Base-by-base conservation (phyloP, 1,140 invertebrate species). In the Paraescarpia echinospica region DNA sequence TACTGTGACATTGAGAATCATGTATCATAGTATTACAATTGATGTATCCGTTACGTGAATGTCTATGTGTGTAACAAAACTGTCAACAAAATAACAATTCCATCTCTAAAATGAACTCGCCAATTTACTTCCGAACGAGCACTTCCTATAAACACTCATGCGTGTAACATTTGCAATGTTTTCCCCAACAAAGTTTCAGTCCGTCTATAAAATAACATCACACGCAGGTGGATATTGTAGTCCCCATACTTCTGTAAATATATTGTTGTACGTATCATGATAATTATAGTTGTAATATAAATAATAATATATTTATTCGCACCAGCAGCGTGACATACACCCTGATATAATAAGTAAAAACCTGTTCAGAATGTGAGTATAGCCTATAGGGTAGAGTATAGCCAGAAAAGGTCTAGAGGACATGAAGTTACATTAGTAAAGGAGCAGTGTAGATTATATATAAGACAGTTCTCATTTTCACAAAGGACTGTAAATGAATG, bases 21-120 rank as follows among this genome's bases (percentile, higher is more conserved):
- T 31, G 35, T 27, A 34, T 90, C 35, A 77, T 18, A 77, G 59
- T 31, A 90, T 35, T 90, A 31, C 89, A 90, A 34, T 2, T 90
- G 18, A 90, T 90, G 89, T 90, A 77, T 77, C 8, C 59, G 59
- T 77, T 77, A 77, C 59, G 59, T 77, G 22, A 77, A 77, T 77
- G 22, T 77, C 59, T 27, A 77, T 77, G 59, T 77, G 59, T 77
- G 59, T 77, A 22, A 18, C 22, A 34, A 35, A 34, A 34, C 8
- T 34, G 14, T 90, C 89, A 90, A 9, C 27, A 90, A 90, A 1
- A 9, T 27, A 34, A 33, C 89, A n/a, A 34, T 34, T 9, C 8
- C 35, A 90, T 34, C 18, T 90, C 89, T 31, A 34, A 90, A 90
- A 90, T n/a, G 35, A 90, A 31, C 34, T 90, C 35, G 34, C 33